Base-by-base conservation (phyloP, 2,888 invertebrate species). In the Diarsia rubi region DNA sequence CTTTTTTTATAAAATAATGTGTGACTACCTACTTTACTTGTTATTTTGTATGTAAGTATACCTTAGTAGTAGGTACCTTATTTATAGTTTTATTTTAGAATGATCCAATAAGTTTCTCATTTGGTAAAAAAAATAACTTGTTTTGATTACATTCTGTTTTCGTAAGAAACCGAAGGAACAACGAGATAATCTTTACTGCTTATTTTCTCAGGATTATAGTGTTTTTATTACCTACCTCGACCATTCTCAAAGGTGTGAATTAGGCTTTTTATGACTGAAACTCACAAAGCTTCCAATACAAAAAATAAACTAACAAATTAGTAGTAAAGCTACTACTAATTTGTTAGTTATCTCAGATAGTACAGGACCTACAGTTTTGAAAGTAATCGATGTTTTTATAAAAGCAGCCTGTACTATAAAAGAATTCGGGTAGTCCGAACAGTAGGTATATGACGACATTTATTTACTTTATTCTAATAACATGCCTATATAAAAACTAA, bases 211-310 rank as follows among this genome's bases (percentile, higher is more conserved):
- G 21, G 16, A 31, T 3, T 47, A 16, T 12, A 16, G 31, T 9
- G 3, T 63, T 60, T 60, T 37, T 24, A 19, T 49, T 9, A 44
- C 3, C 3, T 68, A 66, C 54, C 45, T 27, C 21, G 21, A 52
- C 1, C 19, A 24, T 65, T 57, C 21, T 24, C 19, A 31, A 9
- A 65, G 47, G 42, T 79, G 47, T 65, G 54, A 57, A 60, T 67
- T 0, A 52, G n/a, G 27, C n/a, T 65, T 65, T 74, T 74, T 31
- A 44, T 69, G 42, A 67, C 42, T 9, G 9, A 44, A 64, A 64
- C 6, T 27, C 8, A 59, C 12, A 54, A 64, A 57, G 52, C 6
- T 16, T 21, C 11, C 1, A 6, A 52, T 1, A n/a, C 9, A 64
- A 68, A 59, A 24, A 31, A 21, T 45, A n/a, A 49, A 16, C 14